Base-by-base conservation (phyloP, 2,797 vertebrate species). In the Acanthurus lineatus region DNA sequence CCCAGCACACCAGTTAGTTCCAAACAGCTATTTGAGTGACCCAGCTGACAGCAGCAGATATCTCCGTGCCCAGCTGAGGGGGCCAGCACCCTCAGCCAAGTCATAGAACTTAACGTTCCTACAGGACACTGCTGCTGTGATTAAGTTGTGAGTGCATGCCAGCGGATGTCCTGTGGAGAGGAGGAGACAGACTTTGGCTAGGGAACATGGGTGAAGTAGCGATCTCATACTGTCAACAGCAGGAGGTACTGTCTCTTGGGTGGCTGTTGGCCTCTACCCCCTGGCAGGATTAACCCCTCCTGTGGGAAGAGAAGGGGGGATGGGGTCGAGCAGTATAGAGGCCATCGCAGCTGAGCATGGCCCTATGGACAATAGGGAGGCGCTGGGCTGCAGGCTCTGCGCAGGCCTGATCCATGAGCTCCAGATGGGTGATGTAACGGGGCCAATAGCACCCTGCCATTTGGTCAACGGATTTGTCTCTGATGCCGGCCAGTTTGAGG, bases 381-480 rank as follows among this genome's bases (percentile, higher is more conserved):
- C 73, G 62, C 61, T 79, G 74, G 75, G 80, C 79, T 81, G 45
- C 45, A 64, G 44, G 52, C 76, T 74, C 82, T 68, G 73, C 65
- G 75, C 58, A 44, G 74, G 83, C 76, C 83, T 91, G 88, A 91
- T 87, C 86, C 85, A 83, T 82, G 70, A 82, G 77, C 88, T 91
- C 88, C 94, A 95, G 93, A 94, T 94, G 93, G 92, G 89, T 76
- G 82, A 90, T 91, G 90, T 89, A 89, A 90, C 81, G 32, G 47
- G 82, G 87, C 88, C 90, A 92, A 91, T 63, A 85, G 89, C 22
- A 15, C 64, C 38, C 70, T 79, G 86, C 90, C 91, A 94, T 94
- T 94, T 93, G 91, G 90, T 91, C 86, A 85, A 71, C 66, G 77
- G 91, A 94, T 91, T 93, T 91, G 90, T 89, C 82, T 88, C 59